A percentile compares a stretch with the other conserved stretches of the same genome.
These are phyloP conservation scores for Cephus nigrinus DNA, from an alignment of 2,888 invertebrate genomes.

Conservation along the genomic window DNA sequence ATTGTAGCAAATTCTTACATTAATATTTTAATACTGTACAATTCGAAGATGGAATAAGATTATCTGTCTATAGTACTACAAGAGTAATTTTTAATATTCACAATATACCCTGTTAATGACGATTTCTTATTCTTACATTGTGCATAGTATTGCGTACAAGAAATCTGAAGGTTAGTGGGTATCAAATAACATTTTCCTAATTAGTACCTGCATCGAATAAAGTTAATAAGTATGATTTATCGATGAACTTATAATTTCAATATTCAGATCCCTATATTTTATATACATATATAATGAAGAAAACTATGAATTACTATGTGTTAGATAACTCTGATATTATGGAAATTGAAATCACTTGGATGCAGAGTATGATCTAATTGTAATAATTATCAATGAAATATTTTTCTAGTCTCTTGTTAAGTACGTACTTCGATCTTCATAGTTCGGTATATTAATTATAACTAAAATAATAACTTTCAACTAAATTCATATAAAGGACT, in stretches of 20 bases:
- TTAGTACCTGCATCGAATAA: not conserved
- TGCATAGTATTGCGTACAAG: not conserved
- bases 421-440: not conserved
- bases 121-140: too few species aligned
- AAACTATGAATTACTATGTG: not conserved
- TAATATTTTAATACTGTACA: not conserved
- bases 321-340: not conserved
- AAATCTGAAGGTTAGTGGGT: not conserved
- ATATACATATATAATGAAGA: not conserved
- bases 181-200: not conserved
- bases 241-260: not conserved
- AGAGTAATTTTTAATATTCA: too few species aligned
- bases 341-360: not conserved
- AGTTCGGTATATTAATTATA: not conserved
- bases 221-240: not conserved
- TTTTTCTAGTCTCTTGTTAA: not conserved
- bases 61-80: not conserved
- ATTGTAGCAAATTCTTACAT: not conserved
- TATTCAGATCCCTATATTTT: not conserved
- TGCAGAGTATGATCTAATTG: not conserved
- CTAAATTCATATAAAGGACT: not conserved
- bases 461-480: not conserved
- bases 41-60: not conserved
- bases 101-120: too few species aligned
- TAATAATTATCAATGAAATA: not conserved